These are phyloP conservation scores for Netelia fuscicornis DNA, from an alignment of 2,888 invertebrate genomes.

Conservation along the genomic window DNA sequence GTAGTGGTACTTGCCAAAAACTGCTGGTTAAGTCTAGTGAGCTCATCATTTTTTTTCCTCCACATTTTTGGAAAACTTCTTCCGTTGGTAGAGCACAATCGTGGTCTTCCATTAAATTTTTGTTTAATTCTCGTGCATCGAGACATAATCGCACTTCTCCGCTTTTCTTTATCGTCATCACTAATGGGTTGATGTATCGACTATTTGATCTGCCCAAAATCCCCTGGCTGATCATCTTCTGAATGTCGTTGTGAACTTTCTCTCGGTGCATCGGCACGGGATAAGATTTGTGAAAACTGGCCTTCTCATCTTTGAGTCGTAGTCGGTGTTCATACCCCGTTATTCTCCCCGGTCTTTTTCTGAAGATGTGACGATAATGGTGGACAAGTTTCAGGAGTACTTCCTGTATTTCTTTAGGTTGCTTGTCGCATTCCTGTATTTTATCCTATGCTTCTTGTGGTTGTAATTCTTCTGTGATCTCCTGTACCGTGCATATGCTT, in stretches of 20 bases:
- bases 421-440: neutral
- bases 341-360: neutral
- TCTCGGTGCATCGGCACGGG: slow-evolving; percentile 3
- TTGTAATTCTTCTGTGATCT: neutral
- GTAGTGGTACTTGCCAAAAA: no score
- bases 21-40: no score
- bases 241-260: neutral
- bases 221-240: neutral
- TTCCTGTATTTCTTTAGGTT: neutral
- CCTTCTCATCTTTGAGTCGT: neutral
- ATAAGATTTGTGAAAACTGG: neutral
- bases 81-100: no score
- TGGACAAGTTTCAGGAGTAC: neutral
- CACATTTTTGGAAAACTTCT: no score
- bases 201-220: neutral
- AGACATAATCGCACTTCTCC: neutral
- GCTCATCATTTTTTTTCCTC: no score
- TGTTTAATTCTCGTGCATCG: no score
- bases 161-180: neutral
- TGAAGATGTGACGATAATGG: neutral
- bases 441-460: neutral
- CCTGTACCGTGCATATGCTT: no score
- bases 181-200: slow-evolving; percentile 4
- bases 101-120: no score
- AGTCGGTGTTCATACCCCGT: slow-evolving; percentile 8